Evolutionary conservation across 2,888 invertebrate species (phyloP).

Genomic region (Bellardia pandia): DNA sequence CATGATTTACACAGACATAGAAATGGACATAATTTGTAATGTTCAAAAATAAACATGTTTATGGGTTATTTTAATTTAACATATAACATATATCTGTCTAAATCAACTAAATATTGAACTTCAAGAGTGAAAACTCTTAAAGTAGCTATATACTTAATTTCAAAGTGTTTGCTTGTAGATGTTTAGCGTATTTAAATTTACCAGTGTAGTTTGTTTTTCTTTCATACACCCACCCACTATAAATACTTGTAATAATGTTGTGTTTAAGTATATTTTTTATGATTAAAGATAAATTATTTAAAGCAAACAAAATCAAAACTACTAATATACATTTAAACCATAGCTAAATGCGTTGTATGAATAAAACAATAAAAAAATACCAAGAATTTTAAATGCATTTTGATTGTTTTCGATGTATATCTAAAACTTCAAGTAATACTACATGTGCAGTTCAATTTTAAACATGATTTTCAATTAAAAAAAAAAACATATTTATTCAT

Average conservation of each 20-base stretch:
- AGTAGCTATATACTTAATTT: too few relatives aligned
- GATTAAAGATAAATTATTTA: constrained; percentile 62
- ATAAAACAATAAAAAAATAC: constrained; percentile 18
- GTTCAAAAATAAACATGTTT: too few relatives aligned
- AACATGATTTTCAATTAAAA: constrained; percentile 36
- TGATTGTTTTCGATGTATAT: constrained; percentile 28
- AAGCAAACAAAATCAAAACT: not conserved
- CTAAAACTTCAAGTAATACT: constrained; percentile 6
- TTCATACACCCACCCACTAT: constrained; percentile 58
- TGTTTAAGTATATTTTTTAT: constrained; percentile 19
- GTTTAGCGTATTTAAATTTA: constrained; percentile 39
- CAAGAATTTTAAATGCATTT: constrained; percentile 52
- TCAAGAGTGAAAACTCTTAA: too few relatives aligned
- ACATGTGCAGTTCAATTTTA: constrained; percentile 50
- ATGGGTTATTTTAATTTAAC: too few relatives aligned
- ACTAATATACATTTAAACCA: not conserved
- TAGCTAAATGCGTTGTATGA: constrained; percentile 24
- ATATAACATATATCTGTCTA: too few relatives aligned
- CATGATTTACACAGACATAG: too few relatives aligned
- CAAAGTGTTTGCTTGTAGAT: too few relatives aligned
- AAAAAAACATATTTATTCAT: constrained; percentile 27
- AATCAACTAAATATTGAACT: too few relatives aligned
- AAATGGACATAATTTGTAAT: too few relatives aligned
- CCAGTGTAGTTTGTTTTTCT: constrained; percentile 27
- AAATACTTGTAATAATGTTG: constrained; percentile 2